Conservation (phyloP, 1,140 invertebrate genomes). For the Tetramorium alpestre region DNA sequence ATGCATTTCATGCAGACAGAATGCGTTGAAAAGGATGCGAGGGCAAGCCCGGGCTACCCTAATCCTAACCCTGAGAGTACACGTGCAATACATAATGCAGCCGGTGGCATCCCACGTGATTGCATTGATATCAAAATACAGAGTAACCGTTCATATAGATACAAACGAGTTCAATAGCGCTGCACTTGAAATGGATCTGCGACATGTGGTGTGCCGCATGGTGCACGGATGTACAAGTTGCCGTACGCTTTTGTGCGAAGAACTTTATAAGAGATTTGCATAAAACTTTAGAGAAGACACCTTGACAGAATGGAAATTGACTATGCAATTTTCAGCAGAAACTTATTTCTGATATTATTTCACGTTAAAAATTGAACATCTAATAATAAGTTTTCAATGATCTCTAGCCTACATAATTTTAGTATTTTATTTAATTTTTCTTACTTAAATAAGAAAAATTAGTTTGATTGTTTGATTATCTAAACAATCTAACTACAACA, state of each 20-base stretch:
- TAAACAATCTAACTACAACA: too few species aligned
- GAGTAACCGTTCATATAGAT: constrained; percentile 64
- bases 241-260: not conserved
- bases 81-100: constrained; percentile 59
- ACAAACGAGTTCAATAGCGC: constrained; percentile 61
- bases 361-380: not conserved
- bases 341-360: not conserved
- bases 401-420: not conserved
- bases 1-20: not conserved
- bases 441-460: not conserved
- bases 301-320: not conserved
- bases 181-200: constrained; percentile 66
- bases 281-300: not conserved
- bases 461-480: not conserved
- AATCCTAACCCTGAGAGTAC: constrained; percentile 41
- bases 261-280: not conserved
- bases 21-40: constrained; percentile 23
- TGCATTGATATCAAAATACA: constrained; percentile 71
- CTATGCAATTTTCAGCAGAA: not conserved
- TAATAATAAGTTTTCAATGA: not conserved
- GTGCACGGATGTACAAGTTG: constrained; percentile 19
- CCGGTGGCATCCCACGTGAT: constrained; percentile 57
- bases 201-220: constrained; percentile 74
- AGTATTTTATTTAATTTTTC: not conserved
- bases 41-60: not conserved